These are phyloP conservation scores for Pogonocherus hispidulus DNA, from an alignment of 2,888 invertebrate genomes.

Conservation along the genomic window DNA sequence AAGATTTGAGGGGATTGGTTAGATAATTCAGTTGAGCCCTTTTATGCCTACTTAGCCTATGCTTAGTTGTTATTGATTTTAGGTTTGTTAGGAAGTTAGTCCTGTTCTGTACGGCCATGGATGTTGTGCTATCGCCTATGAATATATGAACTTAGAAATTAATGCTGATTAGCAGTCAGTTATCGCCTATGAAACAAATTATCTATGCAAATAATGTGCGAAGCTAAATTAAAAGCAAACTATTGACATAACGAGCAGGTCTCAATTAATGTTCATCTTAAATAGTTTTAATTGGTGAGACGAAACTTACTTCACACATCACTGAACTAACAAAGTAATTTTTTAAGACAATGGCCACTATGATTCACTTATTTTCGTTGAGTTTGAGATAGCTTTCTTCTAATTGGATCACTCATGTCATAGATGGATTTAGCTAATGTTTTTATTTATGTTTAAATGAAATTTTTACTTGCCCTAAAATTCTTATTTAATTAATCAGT, in stretches of 20 bases:
- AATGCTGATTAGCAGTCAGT: neutral
- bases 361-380: slow-evolving; percentile 8
- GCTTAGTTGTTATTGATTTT: no score
- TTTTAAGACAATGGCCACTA: neutral
- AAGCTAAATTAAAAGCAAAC: slow-evolving; percentile 1
- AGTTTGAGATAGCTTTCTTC: neutral
- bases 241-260: neutral
- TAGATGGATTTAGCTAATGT: no score
- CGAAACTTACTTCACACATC: slow-evolving; percentile 15
- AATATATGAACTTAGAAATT: neutral
- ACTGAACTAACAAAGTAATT: slow-evolving; percentile 9
- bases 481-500: slow-evolving; percentile 4
- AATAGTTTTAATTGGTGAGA: slow-evolving; percentile 17
- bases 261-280: slow-evolving; percentile 14
- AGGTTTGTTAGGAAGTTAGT: no score
- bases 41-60: no score
- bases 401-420: neutral
- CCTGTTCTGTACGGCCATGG: no score
- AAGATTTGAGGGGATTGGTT: no score
- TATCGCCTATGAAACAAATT: neutral
- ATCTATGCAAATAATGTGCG: slow-evolving; percentile 18
- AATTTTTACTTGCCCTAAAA: slow-evolving; percentile 9
- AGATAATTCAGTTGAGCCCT: no score
- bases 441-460: slow-evolving; percentile 2
- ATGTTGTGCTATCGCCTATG: no score